Conservation (phyloP, 2,888 invertebrate genomes). For the Drosophila picticornis region DNA sequence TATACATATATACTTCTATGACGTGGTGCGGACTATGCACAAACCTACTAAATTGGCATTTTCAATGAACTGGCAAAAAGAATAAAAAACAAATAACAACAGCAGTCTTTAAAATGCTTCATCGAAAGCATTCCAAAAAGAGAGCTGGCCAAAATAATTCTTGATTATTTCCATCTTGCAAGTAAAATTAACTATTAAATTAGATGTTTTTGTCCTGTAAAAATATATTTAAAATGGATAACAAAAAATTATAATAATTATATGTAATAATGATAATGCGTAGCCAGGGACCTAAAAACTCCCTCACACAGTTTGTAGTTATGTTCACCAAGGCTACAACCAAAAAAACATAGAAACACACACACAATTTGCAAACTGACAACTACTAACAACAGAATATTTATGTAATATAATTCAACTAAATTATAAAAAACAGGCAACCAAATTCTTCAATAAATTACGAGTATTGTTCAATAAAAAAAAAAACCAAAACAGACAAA, state of each 20-base stretch:
- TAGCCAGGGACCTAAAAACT: constrained; percentile 63
- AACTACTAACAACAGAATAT: constrained; percentile 57
- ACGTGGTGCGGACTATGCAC: constrained; percentile 64
- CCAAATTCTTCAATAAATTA: constrained; percentile 55
- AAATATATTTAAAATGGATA: constrained; percentile 70
- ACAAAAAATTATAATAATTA: constrained; percentile 53
- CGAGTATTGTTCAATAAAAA: constrained; percentile 67
- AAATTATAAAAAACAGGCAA: constrained; percentile 61
- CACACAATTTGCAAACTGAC: constrained; percentile 63
- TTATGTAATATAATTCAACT: constrained; percentile 81
- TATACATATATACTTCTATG: constrained; percentile 63
- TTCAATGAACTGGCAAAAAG: constrained; percentile 37
- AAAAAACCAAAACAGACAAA: constrained; percentile 39
- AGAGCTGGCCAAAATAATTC: constrained; percentile 59
- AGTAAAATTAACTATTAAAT: constrained; percentile 68
- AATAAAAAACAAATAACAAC: constrained; percentile 25
- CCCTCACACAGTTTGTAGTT: constrained; percentile 73
- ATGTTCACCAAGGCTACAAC: constrained; percentile 65
- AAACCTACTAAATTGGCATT: constrained; percentile 64
- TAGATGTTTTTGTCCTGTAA: constrained; percentile 85
- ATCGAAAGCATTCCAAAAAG: constrained; percentile 39
- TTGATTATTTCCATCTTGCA: constrained; percentile 75
- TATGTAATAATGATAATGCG: constrained; percentile 60
- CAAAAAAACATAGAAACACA: constrained; percentile 35
- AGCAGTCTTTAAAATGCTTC: constrained; percentile 37